Percentiles rank a stretch among this genome's conserved stretches.
Conservation (phyloP, 2,113 vertebrate species). For the Mustela nigripes region DNA sequence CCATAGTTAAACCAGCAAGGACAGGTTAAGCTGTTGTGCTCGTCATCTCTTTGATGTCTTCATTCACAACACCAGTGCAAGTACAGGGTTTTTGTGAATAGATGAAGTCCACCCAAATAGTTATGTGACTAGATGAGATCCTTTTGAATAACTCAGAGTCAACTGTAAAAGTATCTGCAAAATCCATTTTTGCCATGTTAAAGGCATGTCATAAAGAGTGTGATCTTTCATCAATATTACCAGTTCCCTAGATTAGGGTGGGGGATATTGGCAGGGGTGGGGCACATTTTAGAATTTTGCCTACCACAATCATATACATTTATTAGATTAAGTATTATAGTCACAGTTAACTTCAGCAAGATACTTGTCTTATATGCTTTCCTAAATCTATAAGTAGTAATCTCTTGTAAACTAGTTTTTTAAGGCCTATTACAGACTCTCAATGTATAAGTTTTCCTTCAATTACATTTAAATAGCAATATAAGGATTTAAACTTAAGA, state of each 20-base stretch:
- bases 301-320: background rate
- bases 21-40: background rate
- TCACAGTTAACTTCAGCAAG: background rate
- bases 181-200: background rate
- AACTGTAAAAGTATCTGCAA: background rate
- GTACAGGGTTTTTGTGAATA: background rate
- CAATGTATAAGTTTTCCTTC: background rate
- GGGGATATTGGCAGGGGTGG: background rate
- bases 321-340: background rate
- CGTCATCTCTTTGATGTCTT: background rate
- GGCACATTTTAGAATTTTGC: background rate
- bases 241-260: background rate
- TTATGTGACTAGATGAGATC: background rate
- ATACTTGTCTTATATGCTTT: background rate
- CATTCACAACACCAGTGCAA: background rate
- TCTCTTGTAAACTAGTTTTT: background rate
- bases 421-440: background rate
- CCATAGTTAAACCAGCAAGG: background rate
- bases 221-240: background rate
- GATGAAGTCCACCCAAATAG: background rate
- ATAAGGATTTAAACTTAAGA: background rate
- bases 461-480: background rate
- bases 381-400: background rate
- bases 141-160: background rate
- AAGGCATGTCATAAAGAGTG: background rate